Base-by-base conservation (phyloP, 2,888 invertebrate genomes). In the Epirrhoe alternata region DNA sequence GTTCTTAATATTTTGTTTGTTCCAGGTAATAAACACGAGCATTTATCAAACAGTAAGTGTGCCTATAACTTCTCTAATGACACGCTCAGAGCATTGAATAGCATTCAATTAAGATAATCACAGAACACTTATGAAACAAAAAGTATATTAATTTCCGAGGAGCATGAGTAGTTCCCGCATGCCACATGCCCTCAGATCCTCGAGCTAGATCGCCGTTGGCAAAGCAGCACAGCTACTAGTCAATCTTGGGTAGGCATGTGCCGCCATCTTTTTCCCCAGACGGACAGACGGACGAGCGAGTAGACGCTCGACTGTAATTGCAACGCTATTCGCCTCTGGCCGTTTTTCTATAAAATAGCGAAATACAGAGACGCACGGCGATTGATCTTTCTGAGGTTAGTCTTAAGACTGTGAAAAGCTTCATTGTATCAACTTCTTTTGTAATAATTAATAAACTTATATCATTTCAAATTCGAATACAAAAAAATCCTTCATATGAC, bases 181-280 rank as follows among this genome's bases (percentile, higher is more conserved):
- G 85, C 85, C 86, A 81, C 82, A 79, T 84, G 80, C 82, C 78
- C 77, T 78, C 82, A 82, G 86, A 87, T 87, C 82, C 82, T 83
- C 80, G 82, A 77, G 83, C 87, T 86, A 86, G 86, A 88, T 86
- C 83, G 91, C 92, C 92, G 82, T 83, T 86, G 91, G 91, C 91
- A 74, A 86, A 83, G 83, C 78, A 85, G 80, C 82, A 86, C 86
- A 86, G 90, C 90, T 90, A 90, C 90, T 88, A 92, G 92, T 92
- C 92, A 91, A 90, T 90, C 90, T 89, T 86, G 86, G 83, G 80
- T 78, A 86, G 90, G 90, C 89, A 92, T 89, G 90, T 86, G 85
- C 86, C 87, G 82, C 89, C 90, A 92, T 90, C 81, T 90, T 89
- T 73, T 77, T 81, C 70, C 75, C 75, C 59, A 78, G 76, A 77